These are phyloP conservation scores for Mystacides longicornis DNA, from an alignment of 2,888 invertebrate species.

Conservation along the genomic window DNA sequence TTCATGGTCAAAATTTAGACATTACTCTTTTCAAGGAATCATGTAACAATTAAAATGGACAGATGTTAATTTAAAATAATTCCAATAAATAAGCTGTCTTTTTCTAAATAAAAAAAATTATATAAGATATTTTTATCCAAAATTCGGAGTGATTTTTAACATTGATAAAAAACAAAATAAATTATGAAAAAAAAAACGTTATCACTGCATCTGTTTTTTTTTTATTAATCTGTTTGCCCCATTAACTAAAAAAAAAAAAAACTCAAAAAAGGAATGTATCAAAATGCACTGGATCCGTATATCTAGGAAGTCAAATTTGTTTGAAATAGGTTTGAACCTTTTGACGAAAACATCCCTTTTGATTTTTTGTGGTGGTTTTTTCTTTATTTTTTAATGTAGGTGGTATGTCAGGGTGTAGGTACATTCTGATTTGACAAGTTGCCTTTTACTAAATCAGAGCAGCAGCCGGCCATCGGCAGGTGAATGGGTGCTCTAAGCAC, in stretches of 20 bases:
- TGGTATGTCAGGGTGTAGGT: background rate
- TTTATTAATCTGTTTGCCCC: background rate
- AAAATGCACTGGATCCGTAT: background rate
- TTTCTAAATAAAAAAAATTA: background rate
- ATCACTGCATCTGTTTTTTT: constrained; percentile 1
- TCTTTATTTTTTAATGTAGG: background rate
- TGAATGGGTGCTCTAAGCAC: constrained; percentile 2
- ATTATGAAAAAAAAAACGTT: background rate
- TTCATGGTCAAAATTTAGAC: too few relatives aligned
- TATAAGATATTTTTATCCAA: background rate
- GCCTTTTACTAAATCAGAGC: constrained; percentile 11
- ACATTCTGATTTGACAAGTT: constrained; percentile 1
- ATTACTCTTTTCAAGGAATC: too few relatives aligned
- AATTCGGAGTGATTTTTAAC: background rate
- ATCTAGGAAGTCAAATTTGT: background rate
- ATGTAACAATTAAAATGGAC: too few relatives aligned
- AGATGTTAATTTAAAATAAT: constrained; percentile 1
- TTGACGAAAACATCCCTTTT: background rate
- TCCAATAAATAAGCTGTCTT: constrained; percentile 1
- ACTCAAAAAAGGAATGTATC: background rate
- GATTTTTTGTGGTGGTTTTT: background rate
- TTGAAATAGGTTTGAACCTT: background rate
- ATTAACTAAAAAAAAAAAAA: background rate
- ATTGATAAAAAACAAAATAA: background rate
- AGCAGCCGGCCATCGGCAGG: constrained; percentile 13